Conservation (phyloP, 2,888 invertebrate genomes). For the Candidula unifasciata region DNA sequence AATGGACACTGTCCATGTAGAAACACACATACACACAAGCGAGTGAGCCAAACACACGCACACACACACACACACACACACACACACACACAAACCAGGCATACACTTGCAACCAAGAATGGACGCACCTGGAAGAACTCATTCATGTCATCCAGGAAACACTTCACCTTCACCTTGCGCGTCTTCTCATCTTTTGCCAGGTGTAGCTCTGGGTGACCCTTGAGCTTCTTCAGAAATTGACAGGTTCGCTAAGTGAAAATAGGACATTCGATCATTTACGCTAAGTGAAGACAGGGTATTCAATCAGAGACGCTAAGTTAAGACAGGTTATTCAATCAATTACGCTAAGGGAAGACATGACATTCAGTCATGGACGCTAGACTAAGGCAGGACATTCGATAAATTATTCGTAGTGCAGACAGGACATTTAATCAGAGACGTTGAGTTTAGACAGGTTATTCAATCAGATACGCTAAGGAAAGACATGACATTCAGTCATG, state of each 20-base stretch:
- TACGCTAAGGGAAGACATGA: no score
- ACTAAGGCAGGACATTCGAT: no score
- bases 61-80: neutral
- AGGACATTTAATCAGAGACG: no score
- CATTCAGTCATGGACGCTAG: no score
- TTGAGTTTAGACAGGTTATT: no score
- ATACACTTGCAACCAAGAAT: neutral
- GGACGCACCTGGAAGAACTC: slow-evolving; percentile 59
- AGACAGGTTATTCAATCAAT: no score
- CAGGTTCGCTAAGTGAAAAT: slow-evolving; percentile 62
- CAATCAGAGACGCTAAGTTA: no score
- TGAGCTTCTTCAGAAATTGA: slow-evolving; percentile 58
- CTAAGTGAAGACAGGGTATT: no score
- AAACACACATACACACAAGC: neutral
- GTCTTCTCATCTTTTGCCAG: slow-evolving; percentile 60
- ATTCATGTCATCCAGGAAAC: slow-evolving; percentile 62
- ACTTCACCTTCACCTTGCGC: slow-evolving; percentile 58
- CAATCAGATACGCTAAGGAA: no score
- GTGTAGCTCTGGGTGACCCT: slow-evolving; percentile 54
- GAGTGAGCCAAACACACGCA: neutral
- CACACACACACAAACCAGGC: slow-evolving; percentile 13
- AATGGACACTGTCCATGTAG: no score
- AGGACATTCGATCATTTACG: neutral
- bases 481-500: no score
- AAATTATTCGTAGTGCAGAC: no score